Percentiles rank a stretch among this genome's conserved stretches.
Conservation (phyloP, 2,797 vertebrate species). For the Spinus olivaceus region DNA sequence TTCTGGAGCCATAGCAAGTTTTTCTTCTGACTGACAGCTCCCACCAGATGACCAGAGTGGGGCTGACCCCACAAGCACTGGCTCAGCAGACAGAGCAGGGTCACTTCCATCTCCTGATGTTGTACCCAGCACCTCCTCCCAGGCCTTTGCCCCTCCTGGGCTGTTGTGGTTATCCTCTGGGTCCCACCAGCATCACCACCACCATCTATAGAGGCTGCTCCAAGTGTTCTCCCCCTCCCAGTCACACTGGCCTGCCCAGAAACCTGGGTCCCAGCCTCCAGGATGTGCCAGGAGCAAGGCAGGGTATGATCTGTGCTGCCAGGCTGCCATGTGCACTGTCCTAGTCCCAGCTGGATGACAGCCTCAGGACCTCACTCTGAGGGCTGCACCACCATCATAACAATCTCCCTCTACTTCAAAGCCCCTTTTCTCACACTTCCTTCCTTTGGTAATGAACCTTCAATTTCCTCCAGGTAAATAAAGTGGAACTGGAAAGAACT, state of each 20-base stretch:
- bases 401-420: not conserved
- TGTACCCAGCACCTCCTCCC: not conserved
- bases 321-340: no score
- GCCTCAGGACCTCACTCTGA: not conserved
- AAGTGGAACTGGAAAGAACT: slow-evolving; percentile 5
- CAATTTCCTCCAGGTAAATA: slow-evolving; percentile 34
- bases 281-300: not conserved
- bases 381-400: not conserved
- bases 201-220: not conserved
- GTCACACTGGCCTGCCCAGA: not conserved
- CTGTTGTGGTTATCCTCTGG: accelerated
- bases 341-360: not conserved
- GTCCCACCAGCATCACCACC: accelerated
- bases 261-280: accelerated
- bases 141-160: accelerated
- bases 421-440: not conserved
- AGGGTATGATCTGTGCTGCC: not conserved
- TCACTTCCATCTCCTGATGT: not conserved
- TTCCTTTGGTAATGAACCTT: not conserved
- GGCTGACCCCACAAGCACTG: accelerated
- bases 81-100: not conserved
- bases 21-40: not conserved
- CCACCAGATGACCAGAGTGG: accelerated
- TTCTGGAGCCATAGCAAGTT: not conserved
- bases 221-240: accelerated